Base-by-base conservation (phyloP, 1,140 invertebrate species). In the Calosoma granatense region DNA sequence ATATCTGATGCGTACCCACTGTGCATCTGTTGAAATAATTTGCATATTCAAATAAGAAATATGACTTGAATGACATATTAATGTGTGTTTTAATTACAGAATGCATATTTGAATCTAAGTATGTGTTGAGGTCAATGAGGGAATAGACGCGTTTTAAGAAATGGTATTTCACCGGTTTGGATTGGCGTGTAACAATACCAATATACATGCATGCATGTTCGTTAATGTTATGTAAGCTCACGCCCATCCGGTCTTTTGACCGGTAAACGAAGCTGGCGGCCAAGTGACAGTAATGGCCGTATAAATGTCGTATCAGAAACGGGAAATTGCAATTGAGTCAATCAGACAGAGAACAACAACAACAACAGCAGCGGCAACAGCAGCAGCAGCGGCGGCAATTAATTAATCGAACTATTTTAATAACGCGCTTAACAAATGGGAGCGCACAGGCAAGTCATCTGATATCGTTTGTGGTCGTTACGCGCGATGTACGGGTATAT, bases 281-380 rank as follows among this genome's bases (percentile, higher is more conserved):
- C 68, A 71, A 67, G 59, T 56, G 67, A 56, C 68, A 68, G n/a
- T n/a, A n/a, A 30, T 68, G 69, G 54, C 67, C 58, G 19, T 19
- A 2, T 22, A 14, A 11, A n/a, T n/a, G 11, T 9, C 22, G 20
- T 14, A 4, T 6, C 14, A 4, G 26, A 30, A 30, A 30, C 26
- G 26, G 26, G 26, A 30, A 30, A 30, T 14, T 30, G 26, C 14
- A 30, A 30, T 30, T 30, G 14, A 4, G 6, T n/a, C n/a, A n/a
- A n/a, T n/a, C n/a, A n/a, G n/a, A n/a, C n/a, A n/a, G n/a, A n/a
- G 26, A 4, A 6, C 26, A 30, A 4, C 26, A 30, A 30, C 14
- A 6, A 14, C 14, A 30, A 30, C 14, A 6, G 26, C 14, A 30
- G 14, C 14, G 4, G 26, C 4, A 30, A 30, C 4, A 22, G 9